Percentiles rank a stretch among this genome's conserved stretches.
phyloP scores from a whole-genome alignment of 1,140 invertebrate genomes.

The Drosophila micromelanica region DNA sequence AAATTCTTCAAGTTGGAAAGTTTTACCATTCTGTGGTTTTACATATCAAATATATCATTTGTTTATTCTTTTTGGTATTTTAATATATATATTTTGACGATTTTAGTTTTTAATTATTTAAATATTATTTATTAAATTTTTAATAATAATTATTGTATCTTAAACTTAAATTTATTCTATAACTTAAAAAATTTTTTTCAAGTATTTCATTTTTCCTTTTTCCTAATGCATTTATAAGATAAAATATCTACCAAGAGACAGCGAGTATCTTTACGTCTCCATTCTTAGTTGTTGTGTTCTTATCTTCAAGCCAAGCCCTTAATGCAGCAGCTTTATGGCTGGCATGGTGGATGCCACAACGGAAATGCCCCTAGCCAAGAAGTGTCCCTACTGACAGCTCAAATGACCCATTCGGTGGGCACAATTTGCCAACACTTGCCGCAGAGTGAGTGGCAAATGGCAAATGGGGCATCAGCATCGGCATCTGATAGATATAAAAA shows the following conservation, averaged over 20 bases:
- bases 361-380: conserved; percentile 33
- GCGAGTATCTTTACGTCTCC: background rate
- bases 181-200: no score
- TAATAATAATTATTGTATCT: no score
- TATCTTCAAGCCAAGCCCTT: background rate
- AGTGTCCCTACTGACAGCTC: conserved; percentile 44
- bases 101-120: no score
- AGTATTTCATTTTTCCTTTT: no score
- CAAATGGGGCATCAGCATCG: conserved; percentile 6
- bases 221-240: no score
- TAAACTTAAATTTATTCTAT: no score
- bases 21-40: no score
- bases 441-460: conserved; percentile 19
- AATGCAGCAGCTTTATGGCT: conserved; percentile 3
- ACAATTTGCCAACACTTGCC: conserved; percentile 41
- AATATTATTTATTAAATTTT: no score
- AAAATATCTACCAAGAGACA: background rate
- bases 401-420: conserved; percentile 46
- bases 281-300: background rate
- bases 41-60: no score
- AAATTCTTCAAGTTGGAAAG: no score
- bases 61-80: no score
- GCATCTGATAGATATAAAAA: conserved; percentile 75
- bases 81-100: no score
- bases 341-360: conserved; percentile 8